A percentile compares a stretch with the other conserved stretches of the same genome.
Conservation (phyloP, 1,140 invertebrate species). For the Aphis craccivora region DNA sequence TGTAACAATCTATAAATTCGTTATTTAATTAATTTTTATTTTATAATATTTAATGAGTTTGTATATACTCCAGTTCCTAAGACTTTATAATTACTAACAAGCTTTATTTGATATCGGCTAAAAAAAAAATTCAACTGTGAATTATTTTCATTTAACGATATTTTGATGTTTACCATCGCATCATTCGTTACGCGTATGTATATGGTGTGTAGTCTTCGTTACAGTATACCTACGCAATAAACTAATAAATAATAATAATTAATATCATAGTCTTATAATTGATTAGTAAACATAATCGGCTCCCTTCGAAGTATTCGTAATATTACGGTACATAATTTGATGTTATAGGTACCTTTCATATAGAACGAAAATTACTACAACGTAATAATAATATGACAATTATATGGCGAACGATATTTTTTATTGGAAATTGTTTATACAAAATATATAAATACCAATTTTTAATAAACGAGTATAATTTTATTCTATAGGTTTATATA, state of each 20-base stretch:
- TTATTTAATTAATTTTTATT: neutral
- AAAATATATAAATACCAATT: neutral
- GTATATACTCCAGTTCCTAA: neutral
- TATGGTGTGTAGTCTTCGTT: neutral
- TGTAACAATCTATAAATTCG: neutral
- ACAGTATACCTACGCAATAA: neutral
- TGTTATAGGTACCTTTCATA: neutral
- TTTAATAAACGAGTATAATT: neutral
- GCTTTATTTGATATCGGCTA: neutral
- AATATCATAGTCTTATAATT: neutral
- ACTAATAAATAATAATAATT: neutral
- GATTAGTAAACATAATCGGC: neutral
- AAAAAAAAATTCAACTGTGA: neutral
- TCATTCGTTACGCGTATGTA: neutral
- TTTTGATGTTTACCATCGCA: neutral
- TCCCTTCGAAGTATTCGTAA: neutral
- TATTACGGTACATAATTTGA: neutral
- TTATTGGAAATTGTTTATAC: neutral
- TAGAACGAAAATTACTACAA: neutral
- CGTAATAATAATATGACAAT: neutral
- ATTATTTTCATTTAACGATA: neutral
- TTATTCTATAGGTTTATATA: too few relatives aligned
- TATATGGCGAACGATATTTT: neutral
- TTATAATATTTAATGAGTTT: neutral
- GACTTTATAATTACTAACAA: neutral